These are phyloP conservation scores for Gerris lacustris DNA, from an alignment of 2,888 invertebrate genomes.

Conservation along the genomic window DNA sequence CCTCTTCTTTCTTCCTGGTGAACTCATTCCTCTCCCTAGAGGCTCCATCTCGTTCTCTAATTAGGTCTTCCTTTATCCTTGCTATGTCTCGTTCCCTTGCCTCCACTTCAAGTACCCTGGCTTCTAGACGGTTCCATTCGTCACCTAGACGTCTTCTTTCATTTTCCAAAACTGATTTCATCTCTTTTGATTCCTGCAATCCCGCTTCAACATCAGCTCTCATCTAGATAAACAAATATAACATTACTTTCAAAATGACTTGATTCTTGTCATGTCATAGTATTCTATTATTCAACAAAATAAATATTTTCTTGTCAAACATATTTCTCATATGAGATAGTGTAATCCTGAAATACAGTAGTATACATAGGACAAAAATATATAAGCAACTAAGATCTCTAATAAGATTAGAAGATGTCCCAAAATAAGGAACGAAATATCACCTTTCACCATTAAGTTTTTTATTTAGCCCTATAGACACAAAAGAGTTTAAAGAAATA, in stretches of 20 bases:
- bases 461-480: too few relatives aligned
- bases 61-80: neutral
- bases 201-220: constrained; percentile 26
- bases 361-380: too few relatives aligned
- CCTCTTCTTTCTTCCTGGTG: neutral
- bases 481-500: too few relatives aligned
- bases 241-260: neutral
- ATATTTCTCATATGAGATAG: too few relatives aligned
- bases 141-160: neutral
- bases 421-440: too few relatives aligned
- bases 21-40: neutral
- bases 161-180: constrained; percentile 13
- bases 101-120: neutral
- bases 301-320: too few relatives aligned
- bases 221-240: neutral
- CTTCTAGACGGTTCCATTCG: neutral
- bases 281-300: too few relatives aligned
- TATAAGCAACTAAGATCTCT: too few relatives aligned
- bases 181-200: constrained; percentile 24
- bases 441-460: too few relatives aligned
- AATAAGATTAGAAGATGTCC: too few relatives aligned
- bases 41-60: neutral
- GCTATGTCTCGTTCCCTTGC: neutral
- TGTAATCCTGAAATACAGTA: too few relatives aligned
- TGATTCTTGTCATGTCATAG: too few relatives aligned